Evolutionary conservation across 2,888 invertebrate species (phyloP).

Genomic region (Apamea sordens): DNA sequence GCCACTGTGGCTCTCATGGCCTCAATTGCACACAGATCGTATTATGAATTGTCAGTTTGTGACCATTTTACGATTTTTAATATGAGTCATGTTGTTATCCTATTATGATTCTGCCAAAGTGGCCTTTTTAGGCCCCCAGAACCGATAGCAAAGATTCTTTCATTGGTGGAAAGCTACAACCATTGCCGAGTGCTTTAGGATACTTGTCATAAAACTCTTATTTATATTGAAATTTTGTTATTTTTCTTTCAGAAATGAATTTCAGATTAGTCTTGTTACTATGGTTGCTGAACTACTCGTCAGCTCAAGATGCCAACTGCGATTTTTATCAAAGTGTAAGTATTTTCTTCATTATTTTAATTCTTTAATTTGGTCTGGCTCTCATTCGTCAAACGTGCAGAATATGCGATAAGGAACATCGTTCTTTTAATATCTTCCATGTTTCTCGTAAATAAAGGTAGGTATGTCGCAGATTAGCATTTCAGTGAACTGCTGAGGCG

Average conservation of each 20-base stretch:
- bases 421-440: neutral
- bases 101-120: too few species aligned
- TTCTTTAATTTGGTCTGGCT: neutral
- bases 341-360: neutral
- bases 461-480: too few species aligned
- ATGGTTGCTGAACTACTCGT: constrained; percentile 46
- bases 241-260: constrained; percentile 53
- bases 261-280: constrained; percentile 35
- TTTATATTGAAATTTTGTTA: neutral
- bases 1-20: too few species aligned
- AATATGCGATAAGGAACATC: neutral
- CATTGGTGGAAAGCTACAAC: neutral
- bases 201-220: neutral
- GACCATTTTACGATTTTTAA: too few species aligned
- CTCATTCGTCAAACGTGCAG: neutral
- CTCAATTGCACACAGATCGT: too few species aligned
- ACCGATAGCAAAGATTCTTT: neutral
- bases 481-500: too few species aligned
- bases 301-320: constrained; percentile 82
- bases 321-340: constrained; percentile 83
- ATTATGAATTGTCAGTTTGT: too few species aligned
- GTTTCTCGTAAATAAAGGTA: too few species aligned
- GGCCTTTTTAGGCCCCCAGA: too few species aligned
- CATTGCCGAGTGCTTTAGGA: neutral
- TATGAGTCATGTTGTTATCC: too few species aligned